Evolutionary conservation across 2,888 invertebrate species (phyloP), one percentile per base, ranked within the genome.

Genomic region (Tanytarsus gracilentus): DNA sequence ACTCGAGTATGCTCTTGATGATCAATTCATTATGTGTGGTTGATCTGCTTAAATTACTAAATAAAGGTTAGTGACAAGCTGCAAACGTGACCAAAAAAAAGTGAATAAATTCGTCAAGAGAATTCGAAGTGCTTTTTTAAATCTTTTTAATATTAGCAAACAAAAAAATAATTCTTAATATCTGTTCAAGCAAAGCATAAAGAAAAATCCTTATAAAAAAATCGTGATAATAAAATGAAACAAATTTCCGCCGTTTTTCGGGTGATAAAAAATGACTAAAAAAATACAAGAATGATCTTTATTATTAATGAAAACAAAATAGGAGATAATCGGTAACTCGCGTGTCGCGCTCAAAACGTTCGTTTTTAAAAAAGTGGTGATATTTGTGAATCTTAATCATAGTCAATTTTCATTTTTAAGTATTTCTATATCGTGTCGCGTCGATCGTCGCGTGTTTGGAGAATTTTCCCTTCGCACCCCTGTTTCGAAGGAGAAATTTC

Each of bases 231-330:
- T 26, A 16, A 62, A 27, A 23, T 40, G 18, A 26, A 62, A 61
- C 25, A 29, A 11, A 18, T 30, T 18, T 53, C 63, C n/a, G 36
- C 8, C 36, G 62, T 59, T 61, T 21, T 33, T 18, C 61, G 52
- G 14, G 56, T 61, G 27, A 51, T 60, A 40, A 63, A 61, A 51
- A 63, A 62, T 61, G 14, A 26, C 9, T 50, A 26, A 16, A 60
- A 62, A 44, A 11, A 18, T 44, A 44, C 18, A 9, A 44, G 11
- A 44, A 44, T 11, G 18, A 44, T 18, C 18, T 23, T 21, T 44
- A n/a, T n/a, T n/a, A n/a, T n/a, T n/a, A n/a, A n/a, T n/a, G n/a
- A 40, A 18, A 44, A 44, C 11, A 18, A 44, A 44, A 18, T 44
- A 44, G 23, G 4, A 14, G 36, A 36, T 36, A 36, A 36, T 36